Evolutionary conservation across 2,888 invertebrate species (phyloP).

Genomic region (Torymus aiolomorphi): DNA sequence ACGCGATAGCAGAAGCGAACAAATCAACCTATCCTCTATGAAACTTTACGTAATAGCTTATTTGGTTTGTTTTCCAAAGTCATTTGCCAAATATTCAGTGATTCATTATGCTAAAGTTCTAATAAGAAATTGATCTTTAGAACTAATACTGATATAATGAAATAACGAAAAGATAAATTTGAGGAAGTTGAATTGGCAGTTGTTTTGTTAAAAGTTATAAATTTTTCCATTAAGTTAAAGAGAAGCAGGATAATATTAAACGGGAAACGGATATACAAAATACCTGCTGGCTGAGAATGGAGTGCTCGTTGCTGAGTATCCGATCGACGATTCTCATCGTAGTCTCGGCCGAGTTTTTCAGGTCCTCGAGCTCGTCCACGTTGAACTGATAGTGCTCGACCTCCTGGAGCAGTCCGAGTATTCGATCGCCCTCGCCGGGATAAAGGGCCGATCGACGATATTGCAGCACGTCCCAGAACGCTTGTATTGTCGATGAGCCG

Average conservation of each 20-base stretch:
- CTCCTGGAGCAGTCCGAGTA: constrained; percentile 79
- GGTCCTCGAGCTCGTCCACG: constrained; percentile 75
- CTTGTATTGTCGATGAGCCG: constrained; percentile 78
- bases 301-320: constrained; percentile 81
- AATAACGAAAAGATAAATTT: no score
- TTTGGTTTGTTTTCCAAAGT: no score
- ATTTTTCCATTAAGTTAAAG: no score
- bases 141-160: no score
- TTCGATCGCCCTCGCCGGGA: constrained; percentile 82
- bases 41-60: no score
- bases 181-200: no score
- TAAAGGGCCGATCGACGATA: constrained; percentile 76
- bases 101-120: no score
- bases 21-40: no score
- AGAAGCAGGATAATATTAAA: neutral
- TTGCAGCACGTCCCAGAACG: constrained; percentile 78
- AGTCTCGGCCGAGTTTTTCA: constrained; percentile 78
- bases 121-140: no score
- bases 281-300: constrained; percentile 86
- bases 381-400: constrained; percentile 78
- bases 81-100: no score
- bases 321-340: constrained; percentile 81
- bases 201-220: no score
- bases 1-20: no score
- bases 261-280: neutral